These are phyloP conservation scores for Mormyrus proboscirostris DNA, from an alignment of 2,797 vertebrate genomes.

Conservation along the genomic window DNA sequence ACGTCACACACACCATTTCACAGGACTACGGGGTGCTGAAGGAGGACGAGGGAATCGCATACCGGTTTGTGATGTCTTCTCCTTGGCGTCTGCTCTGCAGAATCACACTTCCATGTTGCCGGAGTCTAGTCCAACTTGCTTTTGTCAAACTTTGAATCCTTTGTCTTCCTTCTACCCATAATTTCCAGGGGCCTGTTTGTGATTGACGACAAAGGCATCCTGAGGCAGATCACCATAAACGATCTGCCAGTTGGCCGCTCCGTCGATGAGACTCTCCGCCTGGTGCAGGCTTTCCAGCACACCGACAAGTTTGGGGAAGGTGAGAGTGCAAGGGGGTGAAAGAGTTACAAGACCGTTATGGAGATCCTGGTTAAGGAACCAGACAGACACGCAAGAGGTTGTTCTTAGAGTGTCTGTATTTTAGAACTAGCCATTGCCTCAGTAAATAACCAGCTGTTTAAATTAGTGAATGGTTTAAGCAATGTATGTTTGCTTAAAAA, in stretches of 20 bases:
- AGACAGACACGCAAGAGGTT: neutral
- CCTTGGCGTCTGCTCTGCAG: neutral
- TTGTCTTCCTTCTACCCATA: neutral
- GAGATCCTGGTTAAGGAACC: neutral
- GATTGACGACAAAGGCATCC: constrained; percentile 76
- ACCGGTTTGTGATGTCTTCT: constrained; percentile 57
- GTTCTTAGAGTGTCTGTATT: neutral
- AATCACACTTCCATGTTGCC: neutral
- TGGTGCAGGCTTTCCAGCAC: constrained; percentile 84
- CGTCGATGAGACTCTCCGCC: constrained; percentile 79
- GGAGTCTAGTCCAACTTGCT: neutral
- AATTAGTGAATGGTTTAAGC: neutral
- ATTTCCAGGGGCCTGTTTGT: constrained; percentile 78
- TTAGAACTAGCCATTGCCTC: neutral
- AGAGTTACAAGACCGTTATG: neutral
- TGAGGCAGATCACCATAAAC: constrained; percentile 88
- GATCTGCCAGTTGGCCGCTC: constrained; percentile 85
- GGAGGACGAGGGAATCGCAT: constrained; percentile 77
- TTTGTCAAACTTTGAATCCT: neutral
- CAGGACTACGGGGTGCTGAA: constrained; percentile 79
- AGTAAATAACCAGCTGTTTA: neutral
- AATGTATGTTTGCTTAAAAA: neutral
- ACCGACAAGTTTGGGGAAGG: constrained; percentile 81
- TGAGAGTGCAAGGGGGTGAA: constrained; percentile 41
- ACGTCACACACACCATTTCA: constrained; percentile 70